Evolutionary conservation across 2,888 invertebrate genomes (phyloP), one percentile per base, ranked within the genome.

Genomic region (Branchipolynoe longqiensis): DNA sequence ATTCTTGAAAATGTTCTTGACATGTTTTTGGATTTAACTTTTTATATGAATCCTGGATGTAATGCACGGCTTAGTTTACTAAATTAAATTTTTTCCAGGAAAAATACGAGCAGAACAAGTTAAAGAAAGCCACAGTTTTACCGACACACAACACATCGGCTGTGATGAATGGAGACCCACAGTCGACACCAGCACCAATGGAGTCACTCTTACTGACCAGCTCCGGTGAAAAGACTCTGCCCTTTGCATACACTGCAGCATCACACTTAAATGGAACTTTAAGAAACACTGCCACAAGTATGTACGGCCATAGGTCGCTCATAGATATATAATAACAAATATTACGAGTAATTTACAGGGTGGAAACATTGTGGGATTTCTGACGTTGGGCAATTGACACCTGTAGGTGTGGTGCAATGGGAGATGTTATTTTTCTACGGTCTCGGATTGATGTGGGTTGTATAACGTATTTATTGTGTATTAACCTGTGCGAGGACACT

Each of bases 71-170:
- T n/a, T n/a, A n/a, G n/a, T n/a, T n/a, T n/a, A n/a, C n/a, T n/a
- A n/a, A n/a, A n/a, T n/a, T n/a, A n/a, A 12, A 41, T 38, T 31
- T 18, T 25, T 40, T 58, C 59, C 87, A 87, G 87, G 96, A 96
- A 0, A 96, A 96, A 93, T 96, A 96, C 90, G 95, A 96, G 90
- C 95, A 96, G 59, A 95, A 95, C 90, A 36, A 59, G 69, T 62
- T 58, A 64, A 86, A 85, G 56, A 64, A 83, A 62, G 25, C 69
- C 4, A 28, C 54, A n/a, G 6, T 83, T 18, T 22, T 86, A 22
- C 84, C 85, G 12, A 31, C 40, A 3, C 40, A 54, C 31, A 3
- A 22, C 6, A 36, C 69, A 31, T 1, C 0, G 38, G 36, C 58
- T 14, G n/a, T 33, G 25, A 0, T 18, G 22, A 69, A 69, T 69